These are phyloP conservation scores for Meloidogyne hapla DNA, from an alignment of 1,140 invertebrate genomes.

Conservation along the genomic window DNA sequence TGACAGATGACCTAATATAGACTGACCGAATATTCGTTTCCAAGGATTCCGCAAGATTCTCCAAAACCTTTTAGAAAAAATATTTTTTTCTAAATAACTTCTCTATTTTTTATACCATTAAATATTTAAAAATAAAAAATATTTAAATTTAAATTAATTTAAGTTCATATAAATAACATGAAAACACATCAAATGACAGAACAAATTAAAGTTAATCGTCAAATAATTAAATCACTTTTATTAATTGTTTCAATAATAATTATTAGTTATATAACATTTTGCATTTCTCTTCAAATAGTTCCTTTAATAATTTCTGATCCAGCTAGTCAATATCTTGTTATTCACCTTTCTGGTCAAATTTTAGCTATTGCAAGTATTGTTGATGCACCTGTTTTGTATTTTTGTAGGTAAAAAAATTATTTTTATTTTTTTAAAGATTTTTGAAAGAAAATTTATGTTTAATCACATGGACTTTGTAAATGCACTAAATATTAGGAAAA, in stretches of 20 bases:
- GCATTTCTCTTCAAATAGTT: neutral
- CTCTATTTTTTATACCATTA: no score
- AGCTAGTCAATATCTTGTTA: neutral
- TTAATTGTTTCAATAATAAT: neutral
- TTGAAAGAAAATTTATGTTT: no score
- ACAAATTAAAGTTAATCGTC: neutral
- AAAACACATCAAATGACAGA: neutral
- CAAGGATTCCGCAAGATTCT: no score
- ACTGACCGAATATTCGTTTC: no score
- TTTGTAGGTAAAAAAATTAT: neutral
- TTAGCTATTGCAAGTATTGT: neutral
- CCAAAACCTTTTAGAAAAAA: no score
- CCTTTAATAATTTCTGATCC: neutral
- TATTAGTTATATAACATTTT: neutral
- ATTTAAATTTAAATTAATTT: neutral
- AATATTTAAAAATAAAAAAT: no score
- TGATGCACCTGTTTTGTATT: neutral
- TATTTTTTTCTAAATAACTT: no score
- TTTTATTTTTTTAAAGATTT: neutral
- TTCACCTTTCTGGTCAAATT: neutral
- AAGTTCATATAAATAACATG: neutral
- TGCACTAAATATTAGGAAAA: no score
- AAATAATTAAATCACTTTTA: constrained; percentile 2
- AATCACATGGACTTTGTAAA: no score
- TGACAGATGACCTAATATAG: no score